Evolutionary conservation across 2,113 vertebrate genomes (phyloP), one percentile per base, ranked within the genome.

Genomic region (Oryzias celebensis): DNA sequence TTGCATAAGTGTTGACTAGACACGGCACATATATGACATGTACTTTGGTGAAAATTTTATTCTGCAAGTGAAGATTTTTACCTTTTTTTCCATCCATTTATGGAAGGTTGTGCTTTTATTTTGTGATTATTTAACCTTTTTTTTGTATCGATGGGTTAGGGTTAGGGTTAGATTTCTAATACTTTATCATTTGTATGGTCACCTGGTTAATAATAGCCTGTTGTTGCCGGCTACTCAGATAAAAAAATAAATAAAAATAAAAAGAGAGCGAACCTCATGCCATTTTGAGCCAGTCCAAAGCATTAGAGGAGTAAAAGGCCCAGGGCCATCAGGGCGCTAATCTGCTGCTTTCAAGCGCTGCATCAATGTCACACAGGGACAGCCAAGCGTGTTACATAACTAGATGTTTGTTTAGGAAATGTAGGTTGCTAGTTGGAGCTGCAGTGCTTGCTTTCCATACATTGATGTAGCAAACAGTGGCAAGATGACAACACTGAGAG

Each of bases 371-470:
- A 73, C 78, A 80, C 79, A 1, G 78, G 83, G 80, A 74, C 72
- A 76, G 46, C 55, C 15, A 77, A 71, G 59, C 75, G 41, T 70
- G 78, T 88, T 89, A 76, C 86, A 52, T 89, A 89, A 90, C 81
- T 58, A 17, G 43, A 65, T 62, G 70, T 88, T 86, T 88, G 84
- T 86, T 81, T 75, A 42, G 80, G 70, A 58, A 82, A 75, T 49
- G 62, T 55, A 55, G 71, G 68, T 69, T 12, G 51, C 68, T 46
- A 60, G 71, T 58, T 58, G 10, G 7, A 66, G 69, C 70, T 8
- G 2, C 60, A 49, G 62, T 16, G 4, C 26, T 52, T 10, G 52
- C 59, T 57, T 50, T 67, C 55, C 53, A 66, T 65, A 62, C 65
- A 50, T 26, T 48, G 73, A 67, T 64, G 59, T 68, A 52, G 75